A percentile compares a stretch with the other conserved stretches of the same genome.
Evolutionary conservation across 2,888 invertebrate species (phyloP).

Genomic region (Drepana falcataria): DNA sequence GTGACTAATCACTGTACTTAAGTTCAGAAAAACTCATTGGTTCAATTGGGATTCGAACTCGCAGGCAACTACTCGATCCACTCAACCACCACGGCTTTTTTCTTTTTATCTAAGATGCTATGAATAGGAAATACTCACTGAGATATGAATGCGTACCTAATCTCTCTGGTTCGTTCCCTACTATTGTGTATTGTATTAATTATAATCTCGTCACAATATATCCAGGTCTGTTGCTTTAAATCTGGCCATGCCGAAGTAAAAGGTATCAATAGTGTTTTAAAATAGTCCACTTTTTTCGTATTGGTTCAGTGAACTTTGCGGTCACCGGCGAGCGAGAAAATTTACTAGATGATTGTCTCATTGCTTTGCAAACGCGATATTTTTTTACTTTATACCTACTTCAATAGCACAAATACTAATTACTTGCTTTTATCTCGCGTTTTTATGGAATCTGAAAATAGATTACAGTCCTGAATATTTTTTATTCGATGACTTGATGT

Average conservation of each 20-base stretch:
- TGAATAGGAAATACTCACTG: no score
- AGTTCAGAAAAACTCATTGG: no score
- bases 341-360: constrained; percentile 30
- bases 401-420: no score
- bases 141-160: no score
- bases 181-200: no score
- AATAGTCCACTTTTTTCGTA: constrained; percentile 34
- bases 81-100: no score
- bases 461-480: background rate
- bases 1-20: no score
- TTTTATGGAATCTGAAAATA: background rate
- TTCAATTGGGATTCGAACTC: no score
- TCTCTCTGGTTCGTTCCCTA: no score
- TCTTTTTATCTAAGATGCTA: no score
- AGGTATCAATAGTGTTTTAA: constrained; percentile 23
- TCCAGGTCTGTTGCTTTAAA: background rate
- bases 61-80: no score
- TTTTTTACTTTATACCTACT: background rate
- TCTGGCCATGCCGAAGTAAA: constrained; percentile 11
- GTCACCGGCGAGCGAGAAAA: constrained; percentile 38
- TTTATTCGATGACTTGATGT: background rate
- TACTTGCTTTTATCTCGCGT: background rate
- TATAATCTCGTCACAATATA: no score
- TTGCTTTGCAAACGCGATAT: constrained; percentile 14
- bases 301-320: constrained; percentile 53